Evolutionary conservation across 2,797 vertebrate species (phyloP), one percentile per base, ranked within the genome.

Genomic region (Characodon lateralis): DNA sequence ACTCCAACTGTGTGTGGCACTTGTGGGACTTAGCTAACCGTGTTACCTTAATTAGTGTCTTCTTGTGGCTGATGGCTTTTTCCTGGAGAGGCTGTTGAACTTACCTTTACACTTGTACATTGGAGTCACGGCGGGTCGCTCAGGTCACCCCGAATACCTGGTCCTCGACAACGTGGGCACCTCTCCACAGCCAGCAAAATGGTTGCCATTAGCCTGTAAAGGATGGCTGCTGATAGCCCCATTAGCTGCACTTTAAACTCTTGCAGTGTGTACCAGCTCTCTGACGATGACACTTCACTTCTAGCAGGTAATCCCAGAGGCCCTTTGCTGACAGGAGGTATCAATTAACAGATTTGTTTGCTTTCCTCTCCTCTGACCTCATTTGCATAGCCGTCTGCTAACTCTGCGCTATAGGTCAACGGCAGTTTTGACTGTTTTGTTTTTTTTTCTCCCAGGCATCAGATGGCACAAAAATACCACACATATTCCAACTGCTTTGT

Each of bases 311-410:
- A 87, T 89, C 91, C 92, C 91, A 9, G 7, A 82, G 85, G 85
- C 88, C 80, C 88, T 88, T 77, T 87, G 70, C 87, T 73, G 70
- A 61, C 79, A 69, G 84, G 80, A 87, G 84, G 84, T 86, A 92
- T 94, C 93, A 92, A 90, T 94, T 94, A 94, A 91, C 93, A 92
- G 85, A 90, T 93, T 93, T 94, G 89, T 94, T 95, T 93, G 91
- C 92, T 93, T 93, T 94, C 87, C 84, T 91, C 88, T 91, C 81
- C 74, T 87, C 76, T 72, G 18, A 39, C 72, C 91, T 93, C 82
- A 93, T 93, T 93, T 88, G 88, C 92, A 93, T 93, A 83, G 74
- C 89, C 84, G 85, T 82, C 84, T 58, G 78, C 78, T 78, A 71
- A 84, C 73, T 22, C 13, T 0, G 59, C 18, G 66, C 81, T 78